Base-by-base conservation (phyloP, 2,888 invertebrate genomes). In the Diarsia rubi region DNA sequence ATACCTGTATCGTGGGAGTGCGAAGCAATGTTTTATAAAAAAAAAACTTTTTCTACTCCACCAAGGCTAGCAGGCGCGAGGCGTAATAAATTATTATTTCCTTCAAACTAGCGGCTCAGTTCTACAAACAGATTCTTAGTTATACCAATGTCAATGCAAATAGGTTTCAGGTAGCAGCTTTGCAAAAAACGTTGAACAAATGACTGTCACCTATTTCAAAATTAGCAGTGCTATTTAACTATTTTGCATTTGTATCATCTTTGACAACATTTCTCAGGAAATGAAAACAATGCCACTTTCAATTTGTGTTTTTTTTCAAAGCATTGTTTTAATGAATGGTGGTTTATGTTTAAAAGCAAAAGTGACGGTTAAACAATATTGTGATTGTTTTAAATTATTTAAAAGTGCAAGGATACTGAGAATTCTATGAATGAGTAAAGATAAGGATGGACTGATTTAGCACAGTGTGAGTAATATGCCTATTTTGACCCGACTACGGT, bases 381-480 rank as follows among this genome's bases (percentile, higher is more conserved):
- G 1, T 37, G 4, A 45, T 57, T 45, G 73, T 73, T 72, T 24
- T 27, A 57, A 24, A 37, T 37, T 24, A 16, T 37, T 73, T 72
- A 27, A 57, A 73, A 57, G 57, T 72, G 45, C 54, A 72, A 72
- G 54, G 24, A 19, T 54, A 31, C 71, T 19, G 31, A 31, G 71
- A 71, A 71, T n/a, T 44, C 3, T 3, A 3, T 16, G 16, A 69
- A 19, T 42, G 21, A 27, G 21, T 44, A 12, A 45, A 19, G 1
- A 24, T 21, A 24, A 19, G 24, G 9, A 24, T 65, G n/a, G 12
- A 45, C 9, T 21, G 9, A 59, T 42, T 57, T 24, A 19, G 31
- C n/a, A 27, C 3, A 66, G 31, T 31, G 11, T 47, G 21, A 9
- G 21, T 27, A 65, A 27, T 45, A 27, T 14, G 45, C 24, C 44